A percentile compares a stretch with the other conserved stretches of the same genome.
Evolutionary conservation across 2,888 invertebrate species (phyloP).

Genomic region (Sinotaia quadrata): DNA sequence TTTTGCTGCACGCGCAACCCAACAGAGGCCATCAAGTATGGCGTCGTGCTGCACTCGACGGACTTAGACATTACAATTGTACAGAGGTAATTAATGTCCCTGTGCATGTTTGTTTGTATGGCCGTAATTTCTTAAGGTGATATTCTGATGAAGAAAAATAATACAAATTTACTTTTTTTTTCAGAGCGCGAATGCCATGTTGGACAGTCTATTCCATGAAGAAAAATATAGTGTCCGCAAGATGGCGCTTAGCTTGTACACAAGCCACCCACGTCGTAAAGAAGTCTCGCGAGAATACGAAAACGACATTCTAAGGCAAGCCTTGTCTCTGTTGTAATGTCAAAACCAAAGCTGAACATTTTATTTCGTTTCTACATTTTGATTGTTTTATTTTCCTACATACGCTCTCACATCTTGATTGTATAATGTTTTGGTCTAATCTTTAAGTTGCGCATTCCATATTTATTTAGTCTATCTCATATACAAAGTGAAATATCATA

Average conservation of each 20-base stretch:
- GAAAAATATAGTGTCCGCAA: slow-evolving; percentile 42
- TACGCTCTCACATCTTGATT: no score
- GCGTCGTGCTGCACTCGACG: slow-evolving; percentile 49
- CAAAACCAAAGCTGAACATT: no score
- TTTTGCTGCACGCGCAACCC: slow-evolving; percentile 45
- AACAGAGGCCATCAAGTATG: slow-evolving; percentile 43
- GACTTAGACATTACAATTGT: slow-evolving; percentile 48
- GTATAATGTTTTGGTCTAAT: no score
- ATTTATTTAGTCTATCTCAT: no score
- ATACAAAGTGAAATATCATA: no score
- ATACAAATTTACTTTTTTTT: not conserved
- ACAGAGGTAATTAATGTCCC: slow-evolving; percentile 39
- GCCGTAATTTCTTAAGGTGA: not conserved
- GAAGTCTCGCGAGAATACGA: slow-evolving; percentile 41
- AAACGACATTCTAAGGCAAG: slow-evolving; percentile 44
- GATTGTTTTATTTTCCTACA: no score
- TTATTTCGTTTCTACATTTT: no score
- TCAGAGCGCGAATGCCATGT: slow-evolving; percentile 44
- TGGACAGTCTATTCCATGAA: slow-evolving; percentile 42
- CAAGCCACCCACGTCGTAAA: slow-evolving; percentile 40
- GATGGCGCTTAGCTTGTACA: slow-evolving; percentile 35
- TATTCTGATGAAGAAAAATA: not conserved
- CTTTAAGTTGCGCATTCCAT: no score
- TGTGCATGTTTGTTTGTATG: not conserved
- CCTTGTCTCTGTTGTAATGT: no score